These are phyloP conservation scores for Sinocyclocheilus anshuiensis DNA, from an alignment of 2,113 vertebrate species.

Conservation along the genomic window DNA sequence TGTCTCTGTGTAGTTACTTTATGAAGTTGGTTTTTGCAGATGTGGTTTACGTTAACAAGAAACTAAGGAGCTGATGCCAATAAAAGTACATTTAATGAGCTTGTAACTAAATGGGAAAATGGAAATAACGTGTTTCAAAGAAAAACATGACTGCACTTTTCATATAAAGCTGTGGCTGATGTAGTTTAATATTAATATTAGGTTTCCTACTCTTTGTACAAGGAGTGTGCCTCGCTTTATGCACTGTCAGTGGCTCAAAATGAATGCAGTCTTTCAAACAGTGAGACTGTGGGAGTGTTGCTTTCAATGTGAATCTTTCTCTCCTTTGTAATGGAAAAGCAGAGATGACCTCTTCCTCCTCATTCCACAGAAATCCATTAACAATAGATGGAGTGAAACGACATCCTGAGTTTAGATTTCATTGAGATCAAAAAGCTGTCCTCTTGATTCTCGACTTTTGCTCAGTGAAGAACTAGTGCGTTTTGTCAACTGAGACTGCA, in stretches of 20 bases:
- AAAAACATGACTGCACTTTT: not conserved
- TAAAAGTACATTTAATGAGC: too few species aligned
- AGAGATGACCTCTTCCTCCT: slow-evolving; percentile 49
- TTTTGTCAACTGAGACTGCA: not conserved
- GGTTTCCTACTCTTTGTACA: slow-evolving; percentile 3
- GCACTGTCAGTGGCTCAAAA: slow-evolving; percentile 16
- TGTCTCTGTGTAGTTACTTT: too few species aligned
- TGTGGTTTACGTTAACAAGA: too few species aligned
- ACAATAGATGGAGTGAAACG: slow-evolving; percentile 61
- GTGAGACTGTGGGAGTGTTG: not conserved
- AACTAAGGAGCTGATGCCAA: too few species aligned
- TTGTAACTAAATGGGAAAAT: slow-evolving; percentile 4
- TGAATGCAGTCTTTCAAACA: not conserved
- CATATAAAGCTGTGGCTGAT: not conserved
- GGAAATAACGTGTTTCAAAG: not conserved
- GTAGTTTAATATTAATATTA: slow-evolving; percentile 34
- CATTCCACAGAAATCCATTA: slow-evolving; percentile 58
- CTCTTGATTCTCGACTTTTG: not conserved
- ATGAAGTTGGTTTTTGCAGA: too few species aligned
- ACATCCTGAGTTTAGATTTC: slow-evolving; percentile 26
- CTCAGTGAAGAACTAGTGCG: not conserved
- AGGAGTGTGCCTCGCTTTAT: not conserved
- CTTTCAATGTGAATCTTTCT: slow-evolving; percentile 35
- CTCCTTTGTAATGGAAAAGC: slow-evolving; percentile 47
- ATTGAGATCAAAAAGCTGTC: slow-evolving; percentile 13